Base-by-base conservation (phyloP, 2,797 vertebrate species). In the Pyrocephalus nanus region DNA sequence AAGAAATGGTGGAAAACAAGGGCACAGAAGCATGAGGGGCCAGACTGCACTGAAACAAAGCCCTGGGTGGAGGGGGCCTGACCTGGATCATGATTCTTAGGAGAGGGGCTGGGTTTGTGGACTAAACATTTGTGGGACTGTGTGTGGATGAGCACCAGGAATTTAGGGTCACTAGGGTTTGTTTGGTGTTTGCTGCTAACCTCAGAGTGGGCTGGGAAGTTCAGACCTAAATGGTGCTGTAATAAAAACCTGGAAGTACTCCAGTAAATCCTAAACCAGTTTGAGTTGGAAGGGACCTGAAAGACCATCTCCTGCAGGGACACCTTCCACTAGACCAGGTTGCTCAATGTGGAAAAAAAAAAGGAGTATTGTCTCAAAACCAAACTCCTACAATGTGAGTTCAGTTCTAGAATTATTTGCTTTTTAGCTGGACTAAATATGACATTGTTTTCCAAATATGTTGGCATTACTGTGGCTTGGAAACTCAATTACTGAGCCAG, bases 1-100 rank as follows among this genome's bases (percentile, higher is more conserved):
- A 36, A 38, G 92, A 55, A 81, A 38, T 14, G 2, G 4, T 62
- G 72, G 73, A 32, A 81, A 70, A 77, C 14, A 36, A 29, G 50
- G 21, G 69, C n/a, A 3, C 0, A 0, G 48, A 58, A 81, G 79
- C 43, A 51, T 30, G 36, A 12, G 0, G 0, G 0, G 19, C 15
- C 9, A 42, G 34, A 65, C 34, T 81, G 70, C 53, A 4, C 53
- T 81, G 42, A 65, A 51, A 5, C 27, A 40, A 72, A 62, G 32
- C 15, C 76, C 43, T 12, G 0, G 0, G 34, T 45, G 73, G 20
- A 30, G 8, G 45, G 48, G 19, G 40, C 43, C 62, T 45, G 54
- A 50, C 43, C 79, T 32, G 42, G 22, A 61, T 88, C 8, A 1
- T 74, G 73, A 42, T 42, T 54, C 66, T 71, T 71, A n/a, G 69